Percentiles rank a stretch among this genome's conserved stretches.
Conservation (phyloP, 2,888 invertebrate species). For the Carterocephalus palaemon region DNA sequence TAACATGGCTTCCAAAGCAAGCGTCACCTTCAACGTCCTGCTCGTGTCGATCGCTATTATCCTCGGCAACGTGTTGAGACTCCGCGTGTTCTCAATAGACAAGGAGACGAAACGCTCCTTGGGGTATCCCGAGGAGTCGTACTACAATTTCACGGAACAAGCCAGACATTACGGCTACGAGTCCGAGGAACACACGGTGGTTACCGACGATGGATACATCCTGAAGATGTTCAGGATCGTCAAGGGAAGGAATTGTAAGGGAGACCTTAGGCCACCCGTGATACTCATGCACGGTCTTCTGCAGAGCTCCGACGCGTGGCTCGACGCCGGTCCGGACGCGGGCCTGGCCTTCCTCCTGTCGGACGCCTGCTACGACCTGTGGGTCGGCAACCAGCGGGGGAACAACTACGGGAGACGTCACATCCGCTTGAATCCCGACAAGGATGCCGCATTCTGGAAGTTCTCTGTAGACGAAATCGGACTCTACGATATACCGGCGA, state of each 20-base stretch:
- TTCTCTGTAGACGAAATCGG: slow-evolving; percentile 85
- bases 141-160: slow-evolving; percentile 48
- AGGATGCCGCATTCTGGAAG: slow-evolving; percentile 67
- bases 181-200: slow-evolving; percentile 49
- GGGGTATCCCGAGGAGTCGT: slow-evolving; percentile 37
- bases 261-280: slow-evolving; percentile 45
- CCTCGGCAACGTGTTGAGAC: slow-evolving; percentile 33
- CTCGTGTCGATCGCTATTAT: slow-evolving; percentile 32
- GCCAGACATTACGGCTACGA: slow-evolving; percentile 43
- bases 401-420: slow-evolving; percentile 77
- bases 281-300: slow-evolving; percentile 61
- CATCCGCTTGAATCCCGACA: slow-evolving; percentile 46
- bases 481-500: slow-evolving; percentile 85
- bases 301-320: slow-evolving; percentile 52
- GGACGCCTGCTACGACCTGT: slow-evolving; percentile 42
- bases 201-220: slow-evolving; percentile 58
- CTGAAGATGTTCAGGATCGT: slow-evolving; percentile 49
- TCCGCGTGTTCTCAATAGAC: slow-evolving; percentile 34
- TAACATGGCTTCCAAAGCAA: slow-evolving; percentile 43
- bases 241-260: slow-evolving; percentile 40
- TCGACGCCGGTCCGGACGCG: slow-evolving; percentile 51
- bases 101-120: slow-evolving; percentile 37
- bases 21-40: slow-evolving; percentile 39
- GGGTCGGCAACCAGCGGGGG: slow-evolving; percentile 52
- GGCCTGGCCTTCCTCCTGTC: slow-evolving; percentile 42